Evolutionary conservation across 2,797 vertebrate genomes (phyloP).

Genomic region (Microctenopoma lineatum): DNA sequence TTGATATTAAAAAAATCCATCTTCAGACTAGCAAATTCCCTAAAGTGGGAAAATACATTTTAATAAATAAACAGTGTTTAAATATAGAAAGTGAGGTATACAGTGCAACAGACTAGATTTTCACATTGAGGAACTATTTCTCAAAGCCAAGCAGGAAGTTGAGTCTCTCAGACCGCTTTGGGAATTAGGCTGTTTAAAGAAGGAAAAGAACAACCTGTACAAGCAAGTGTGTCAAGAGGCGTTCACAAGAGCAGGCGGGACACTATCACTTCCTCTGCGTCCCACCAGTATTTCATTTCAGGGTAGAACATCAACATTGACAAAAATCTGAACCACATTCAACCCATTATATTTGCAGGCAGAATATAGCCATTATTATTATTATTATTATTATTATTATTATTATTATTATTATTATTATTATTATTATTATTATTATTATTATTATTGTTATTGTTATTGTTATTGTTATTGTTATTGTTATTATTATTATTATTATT

Average conservation of each 20-base stretch:
- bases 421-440: background rate
- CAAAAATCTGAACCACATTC: background rate
- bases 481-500: too few relatives aligned
- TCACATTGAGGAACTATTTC: too few relatives aligned
- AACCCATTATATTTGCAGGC: background rate
- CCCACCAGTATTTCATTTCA: background rate
- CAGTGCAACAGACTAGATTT: too few relatives aligned
- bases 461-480: background rate
- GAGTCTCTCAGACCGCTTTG: too few relatives aligned
- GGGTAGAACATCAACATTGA: background rate
- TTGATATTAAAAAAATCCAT: slow-evolving; percentile 91
- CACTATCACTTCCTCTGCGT: background rate
- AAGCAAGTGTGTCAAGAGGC: background rate
- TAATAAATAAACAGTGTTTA: background rate
- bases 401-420: background rate
- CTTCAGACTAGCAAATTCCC: slow-evolving; percentile 55
- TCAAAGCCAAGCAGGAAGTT: too few relatives aligned
- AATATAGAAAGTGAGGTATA: too few relatives aligned
- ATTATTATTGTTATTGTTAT: background rate
- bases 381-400: too few relatives aligned
- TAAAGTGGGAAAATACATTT: slow-evolving; percentile 2
- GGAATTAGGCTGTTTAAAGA: too few relatives aligned
- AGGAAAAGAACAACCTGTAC: background rate
- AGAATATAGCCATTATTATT: background rate
- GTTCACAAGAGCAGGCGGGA: background rate